A percentile compares a stretch with the other conserved stretches of the same genome.
These are phyloP conservation scores for Cyprinodon tularosa DNA, from an alignment of 2,113 vertebrate species.

Conservation along the genomic window DNA sequence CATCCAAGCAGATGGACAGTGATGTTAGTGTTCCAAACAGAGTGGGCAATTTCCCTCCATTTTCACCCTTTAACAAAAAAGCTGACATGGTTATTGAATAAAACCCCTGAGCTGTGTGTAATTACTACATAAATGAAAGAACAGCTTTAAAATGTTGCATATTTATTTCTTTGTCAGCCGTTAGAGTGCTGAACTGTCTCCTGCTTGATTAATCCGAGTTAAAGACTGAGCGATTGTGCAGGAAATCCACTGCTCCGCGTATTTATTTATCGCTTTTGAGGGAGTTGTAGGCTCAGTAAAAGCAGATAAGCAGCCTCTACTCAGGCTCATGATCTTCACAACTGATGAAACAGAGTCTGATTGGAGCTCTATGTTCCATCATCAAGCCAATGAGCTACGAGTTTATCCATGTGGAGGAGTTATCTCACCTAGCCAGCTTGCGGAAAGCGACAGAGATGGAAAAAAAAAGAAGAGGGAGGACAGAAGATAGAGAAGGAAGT, in stretches of 20 bases:
- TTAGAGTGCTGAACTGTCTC: conserved; percentile 18
- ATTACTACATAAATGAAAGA: conserved; percentile 36
- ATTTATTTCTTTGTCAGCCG: conserved; percentile 20
- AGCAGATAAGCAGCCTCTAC: conserved; percentile 52
- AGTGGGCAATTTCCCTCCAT: not conserved
- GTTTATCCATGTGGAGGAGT: conserved; percentile 60
- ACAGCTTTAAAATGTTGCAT: not conserved
- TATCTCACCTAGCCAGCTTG: conserved; percentile 77
- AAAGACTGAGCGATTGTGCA: conserved; percentile 16
- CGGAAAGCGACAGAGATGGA: conserved; percentile 75
- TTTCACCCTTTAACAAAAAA: not conserved
- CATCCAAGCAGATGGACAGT: not conserved
- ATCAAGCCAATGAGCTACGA: conserved; percentile 52
- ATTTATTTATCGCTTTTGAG: conserved; percentile 15
- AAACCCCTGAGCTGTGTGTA: conserved; percentile 28
- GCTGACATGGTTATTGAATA: conserved; percentile 35
- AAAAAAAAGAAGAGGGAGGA: conserved; percentile 42
- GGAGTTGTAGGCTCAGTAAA: conserved; percentile 30
- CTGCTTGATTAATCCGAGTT: conserved; percentile 32
- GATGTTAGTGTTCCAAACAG: not conserved
- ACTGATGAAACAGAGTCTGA: conserved; percentile 66
- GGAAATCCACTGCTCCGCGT: conserved; percentile 1
- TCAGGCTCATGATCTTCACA: conserved; percentile 37
- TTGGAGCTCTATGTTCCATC: conserved; percentile 57
- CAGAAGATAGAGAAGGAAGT: conserved; percentile 49